Evolutionary conservation across 92 coral and sea anemone species (phyloP).

Genomic region (Siderastrea radians): DNA sequence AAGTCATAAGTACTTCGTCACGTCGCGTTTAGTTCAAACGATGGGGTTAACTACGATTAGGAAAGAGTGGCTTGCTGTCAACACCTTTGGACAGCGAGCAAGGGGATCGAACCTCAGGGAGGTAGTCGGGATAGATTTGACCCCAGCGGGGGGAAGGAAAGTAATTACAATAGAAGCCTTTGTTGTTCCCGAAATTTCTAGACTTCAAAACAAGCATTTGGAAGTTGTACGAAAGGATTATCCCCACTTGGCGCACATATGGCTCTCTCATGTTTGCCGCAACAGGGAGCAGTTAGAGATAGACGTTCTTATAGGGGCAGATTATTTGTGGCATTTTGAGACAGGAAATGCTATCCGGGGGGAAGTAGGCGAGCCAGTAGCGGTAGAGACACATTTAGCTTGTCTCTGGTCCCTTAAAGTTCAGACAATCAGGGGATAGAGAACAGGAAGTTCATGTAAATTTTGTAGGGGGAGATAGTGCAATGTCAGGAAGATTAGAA

Average conservation of each 20-base stretch:
- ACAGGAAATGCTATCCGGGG: conserved; percentile 40
- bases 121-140: conserved; percentile 31
- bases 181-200: conserved; percentile 65
- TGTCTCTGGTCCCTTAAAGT: conserved; percentile 35
- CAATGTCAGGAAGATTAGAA: neutral
- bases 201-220: conserved; percentile 30
- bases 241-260: conserved; percentile 41
- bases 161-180: conserved; percentile 30
- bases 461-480: conserved; percentile 36
- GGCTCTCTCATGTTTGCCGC: conserved; percentile 54
- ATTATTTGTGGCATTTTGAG: conserved; percentile 56
- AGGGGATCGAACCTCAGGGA: conserved; percentile 34
- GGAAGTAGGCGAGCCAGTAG: conserved; percentile 40
- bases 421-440: neutral
- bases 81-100: conserved; percentile 45
- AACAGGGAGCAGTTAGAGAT: conserved; percentile 28
- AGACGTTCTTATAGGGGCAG: conserved; percentile 48
- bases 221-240: conserved; percentile 2
- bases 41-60: too few species aligned
- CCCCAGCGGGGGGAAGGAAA: conserved; percentile 33
- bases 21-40: too few species aligned
- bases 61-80: neutral
- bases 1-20: too few species aligned
- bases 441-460: conserved; percentile 6
- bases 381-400: conserved; percentile 40